Evolutionary conservation across 2,888 invertebrate species (phyloP).

Genomic region (Synanthedon tipuliformis): DNA sequence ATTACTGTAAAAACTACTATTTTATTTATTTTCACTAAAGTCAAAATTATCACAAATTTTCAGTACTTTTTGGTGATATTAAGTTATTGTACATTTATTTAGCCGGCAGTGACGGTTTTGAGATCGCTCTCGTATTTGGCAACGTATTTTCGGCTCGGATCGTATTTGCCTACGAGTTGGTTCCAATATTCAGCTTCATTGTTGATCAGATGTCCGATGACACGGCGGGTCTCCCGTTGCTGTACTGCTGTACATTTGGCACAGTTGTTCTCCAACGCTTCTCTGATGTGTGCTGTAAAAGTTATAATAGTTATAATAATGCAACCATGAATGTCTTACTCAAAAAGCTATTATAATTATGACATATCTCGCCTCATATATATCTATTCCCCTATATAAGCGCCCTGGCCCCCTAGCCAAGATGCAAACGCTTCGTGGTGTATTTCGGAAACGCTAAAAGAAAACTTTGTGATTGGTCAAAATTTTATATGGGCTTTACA

Average conservation of each 20-base stretch:
- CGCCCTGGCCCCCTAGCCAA: too few species aligned
- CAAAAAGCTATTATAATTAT: too few species aligned
- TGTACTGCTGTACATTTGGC: constrained; percentile 14
- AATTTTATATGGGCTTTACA: too few species aligned
- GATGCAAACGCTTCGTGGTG: too few species aligned
- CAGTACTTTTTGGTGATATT: neutral
- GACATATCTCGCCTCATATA: too few species aligned
- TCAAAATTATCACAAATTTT: neutral
- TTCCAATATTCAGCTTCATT: constrained; percentile 24
- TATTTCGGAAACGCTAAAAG: too few species aligned
- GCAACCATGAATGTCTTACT: neutral
- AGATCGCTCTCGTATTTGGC: constrained; percentile 31
- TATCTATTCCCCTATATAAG: too few species aligned
- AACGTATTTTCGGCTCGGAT: constrained; percentile 24
- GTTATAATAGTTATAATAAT: neutral
- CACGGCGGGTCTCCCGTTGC: constrained; percentile 7
- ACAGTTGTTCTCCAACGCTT: constrained; percentile 15
- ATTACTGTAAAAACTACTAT: neutral
- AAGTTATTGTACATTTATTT: neutral
- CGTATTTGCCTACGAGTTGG: constrained; percentile 28
- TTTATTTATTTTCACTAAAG: neutral
- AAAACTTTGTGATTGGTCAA: too few species aligned
- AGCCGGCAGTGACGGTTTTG: constrained; percentile 2
- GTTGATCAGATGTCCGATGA: constrained; percentile 15
- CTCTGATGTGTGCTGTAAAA: constrained; percentile 11